Evolutionary conservation across 2,888 invertebrate genomes (phyloP), one percentile per base, ranked within the genome.

Genomic region (Trypoxylon attenuatum): DNA sequence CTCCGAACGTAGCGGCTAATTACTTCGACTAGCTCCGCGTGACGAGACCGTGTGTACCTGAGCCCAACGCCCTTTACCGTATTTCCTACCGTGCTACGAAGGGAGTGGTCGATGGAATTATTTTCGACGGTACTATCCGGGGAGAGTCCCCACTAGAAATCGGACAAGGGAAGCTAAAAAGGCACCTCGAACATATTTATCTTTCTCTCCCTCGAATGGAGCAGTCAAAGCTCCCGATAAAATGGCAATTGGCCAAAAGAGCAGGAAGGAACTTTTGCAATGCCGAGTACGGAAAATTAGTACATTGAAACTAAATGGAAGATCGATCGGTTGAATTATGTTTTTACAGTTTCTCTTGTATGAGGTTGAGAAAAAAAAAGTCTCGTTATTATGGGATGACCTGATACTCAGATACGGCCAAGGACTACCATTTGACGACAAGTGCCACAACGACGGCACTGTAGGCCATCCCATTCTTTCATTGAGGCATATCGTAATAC

Each of bases 391-490:
- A n/a, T n/a, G n/a, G n/a, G n/a, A n/a, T n/a, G n/a, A n/a, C n/a
- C n/a, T n/a, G n/a, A n/a, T n/a, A n/a, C n/a, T n/a, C n/a, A n/a
- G 33, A 33, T 10, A 33, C 13, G 33, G 33, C 33, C 33, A 33
- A 33, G 33, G 33, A 33, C 33, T 33, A 33, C 13, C 13, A 33
- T 33, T 13, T 13, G 33, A 33, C 10, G 33, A 13, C 33, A 33
- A 33, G 33, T 33, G 33, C 33, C 33, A 33, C 33, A 33, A 33
- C 33, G 33, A 33, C 33, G 33, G 33, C 33, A 33, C 33, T 33
- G 33, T 33, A 13, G 33, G 0, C 33, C 33, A 33, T 33, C 0
- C 33, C 33, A 33, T 33, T 33, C 33, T 33, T 33, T 33, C 33
- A 33, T 33, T 33, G 33, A 33, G 13, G 33, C 33, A 33, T 13